These are phyloP conservation scores for Trogon surrucura DNA, from an alignment of 2,113 vertebrate genomes.

Conservation along the genomic window DNA sequence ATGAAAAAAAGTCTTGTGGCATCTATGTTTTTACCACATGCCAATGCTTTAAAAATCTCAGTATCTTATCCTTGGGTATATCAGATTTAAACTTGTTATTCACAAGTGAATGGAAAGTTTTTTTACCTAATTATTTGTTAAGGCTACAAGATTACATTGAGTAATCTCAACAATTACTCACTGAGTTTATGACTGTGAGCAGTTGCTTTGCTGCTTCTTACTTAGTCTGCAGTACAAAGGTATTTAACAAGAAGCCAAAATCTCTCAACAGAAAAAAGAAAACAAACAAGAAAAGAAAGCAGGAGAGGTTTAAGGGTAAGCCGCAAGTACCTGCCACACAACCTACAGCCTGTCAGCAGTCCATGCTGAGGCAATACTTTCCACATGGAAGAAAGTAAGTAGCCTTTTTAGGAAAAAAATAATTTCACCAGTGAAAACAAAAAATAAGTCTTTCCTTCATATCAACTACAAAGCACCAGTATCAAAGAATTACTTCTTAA, in stretches of 20 bases:
- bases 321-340: not conserved
- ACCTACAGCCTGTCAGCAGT: not conserved
- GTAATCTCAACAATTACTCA: not conserved
- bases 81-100: not conserved
- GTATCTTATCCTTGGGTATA: not conserved
- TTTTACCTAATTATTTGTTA: not conserved
- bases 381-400: rapidly evolving
- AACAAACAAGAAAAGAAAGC: not conserved
- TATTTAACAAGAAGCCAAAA: not conserved
- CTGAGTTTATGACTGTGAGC: not conserved
- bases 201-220: not conserved
- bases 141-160: not conserved
- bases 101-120: not conserved
- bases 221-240: not conserved
- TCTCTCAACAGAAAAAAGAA: not conserved
- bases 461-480: not conserved
- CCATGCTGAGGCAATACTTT: not conserved
- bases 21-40: not conserved
- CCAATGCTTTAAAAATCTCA: not conserved
- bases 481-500: not conserved
- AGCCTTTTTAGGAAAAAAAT: not conserved
- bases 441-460: not conserved
- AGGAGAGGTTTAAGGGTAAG: not conserved
- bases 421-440: not conserved
- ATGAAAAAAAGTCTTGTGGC: not conserved